Conservation (phyloP, 2,888 invertebrate species). For the Dendrolimus pini region DNA sequence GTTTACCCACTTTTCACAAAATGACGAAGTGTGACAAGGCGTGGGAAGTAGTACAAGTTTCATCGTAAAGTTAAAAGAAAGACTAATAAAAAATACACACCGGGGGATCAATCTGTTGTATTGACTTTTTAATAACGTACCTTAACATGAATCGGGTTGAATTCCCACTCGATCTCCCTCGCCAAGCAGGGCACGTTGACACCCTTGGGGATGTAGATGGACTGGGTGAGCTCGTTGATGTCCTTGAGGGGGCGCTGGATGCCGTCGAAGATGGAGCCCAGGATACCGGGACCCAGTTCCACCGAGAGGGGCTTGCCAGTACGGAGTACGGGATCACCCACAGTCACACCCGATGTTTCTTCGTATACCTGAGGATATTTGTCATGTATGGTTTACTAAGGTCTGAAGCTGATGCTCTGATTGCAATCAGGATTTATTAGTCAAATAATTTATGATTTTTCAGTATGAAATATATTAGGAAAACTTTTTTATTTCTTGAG, state of each 20-base stretch:
- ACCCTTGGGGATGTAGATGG: conserved; percentile 99
- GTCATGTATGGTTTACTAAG: not conserved
- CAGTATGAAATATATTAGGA: too few species aligned
- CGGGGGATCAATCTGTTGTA: too few species aligned
- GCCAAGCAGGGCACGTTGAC: conserved; percentile 95
- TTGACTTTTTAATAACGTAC: conserved; percentile 39
- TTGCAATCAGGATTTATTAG: too few species aligned
- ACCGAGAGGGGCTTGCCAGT: conserved; percentile 99
- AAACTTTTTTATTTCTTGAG: too few species aligned
- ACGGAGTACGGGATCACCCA: conserved; percentile 98
- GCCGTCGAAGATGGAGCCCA: conserved; percentile 99
- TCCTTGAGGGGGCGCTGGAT: conserved; percentile 99
- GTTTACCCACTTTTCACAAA: too few species aligned
- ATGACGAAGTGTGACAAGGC: too few species aligned
- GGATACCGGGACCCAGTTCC: conserved; percentile 98
- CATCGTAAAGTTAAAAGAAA: too few species aligned
- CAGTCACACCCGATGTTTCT: conserved; percentile 98
- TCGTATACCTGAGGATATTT: conserved; percentile 83
- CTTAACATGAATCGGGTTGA: conserved; percentile 89
- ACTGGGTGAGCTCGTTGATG: conserved; percentile 93
- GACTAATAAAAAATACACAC: too few species aligned
- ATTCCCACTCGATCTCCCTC: conserved; percentile 92
- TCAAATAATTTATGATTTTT: too few species aligned
- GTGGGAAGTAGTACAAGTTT: too few species aligned
- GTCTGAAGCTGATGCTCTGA: not conserved